Percentiles rank a stretch among this genome's conserved stretches.
Evolutionary conservation across 2,888 invertebrate species (phyloP).

Genomic region (Pachydiplax longipennis): DNA sequence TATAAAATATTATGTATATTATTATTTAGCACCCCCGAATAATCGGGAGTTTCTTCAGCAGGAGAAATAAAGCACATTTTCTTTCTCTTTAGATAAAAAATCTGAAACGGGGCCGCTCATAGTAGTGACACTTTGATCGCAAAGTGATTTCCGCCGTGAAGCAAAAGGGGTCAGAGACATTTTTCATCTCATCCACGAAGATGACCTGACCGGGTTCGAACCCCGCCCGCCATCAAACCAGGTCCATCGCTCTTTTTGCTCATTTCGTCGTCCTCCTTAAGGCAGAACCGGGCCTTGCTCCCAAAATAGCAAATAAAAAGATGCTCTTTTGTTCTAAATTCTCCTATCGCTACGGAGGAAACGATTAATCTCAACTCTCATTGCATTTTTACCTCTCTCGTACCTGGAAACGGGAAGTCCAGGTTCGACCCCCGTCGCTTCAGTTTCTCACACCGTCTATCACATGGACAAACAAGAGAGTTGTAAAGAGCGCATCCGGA

Average conservation of each 20-base stretch:
- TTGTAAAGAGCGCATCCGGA: conserved; percentile 19
- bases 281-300: conserved; percentile 2
- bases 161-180: not conserved
- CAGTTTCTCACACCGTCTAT: conserved; percentile 8
- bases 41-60: no score
- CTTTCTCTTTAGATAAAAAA: no score
- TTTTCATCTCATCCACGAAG: not conserved
- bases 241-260: not conserved
- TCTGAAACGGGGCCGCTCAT: not conserved
- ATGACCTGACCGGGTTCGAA: not conserved
- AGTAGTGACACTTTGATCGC: not conserved
- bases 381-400: not conserved
- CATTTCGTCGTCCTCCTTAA: not conserved
- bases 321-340: not conserved
- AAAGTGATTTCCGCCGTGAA: not conserved
- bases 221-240: not conserved
- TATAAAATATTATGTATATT: no score
- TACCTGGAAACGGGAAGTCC: not conserved
- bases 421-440: not conserved
- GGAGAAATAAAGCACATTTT: no score
- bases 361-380: not conserved
- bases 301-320: not conserved
- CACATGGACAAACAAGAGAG: conserved; percentile 34
- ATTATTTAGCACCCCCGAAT: no score
- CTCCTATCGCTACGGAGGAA: not conserved